Conservation (phyloP, 2,113 vertebrate genomes). For the Edolisoma coerulescens region DNA sequence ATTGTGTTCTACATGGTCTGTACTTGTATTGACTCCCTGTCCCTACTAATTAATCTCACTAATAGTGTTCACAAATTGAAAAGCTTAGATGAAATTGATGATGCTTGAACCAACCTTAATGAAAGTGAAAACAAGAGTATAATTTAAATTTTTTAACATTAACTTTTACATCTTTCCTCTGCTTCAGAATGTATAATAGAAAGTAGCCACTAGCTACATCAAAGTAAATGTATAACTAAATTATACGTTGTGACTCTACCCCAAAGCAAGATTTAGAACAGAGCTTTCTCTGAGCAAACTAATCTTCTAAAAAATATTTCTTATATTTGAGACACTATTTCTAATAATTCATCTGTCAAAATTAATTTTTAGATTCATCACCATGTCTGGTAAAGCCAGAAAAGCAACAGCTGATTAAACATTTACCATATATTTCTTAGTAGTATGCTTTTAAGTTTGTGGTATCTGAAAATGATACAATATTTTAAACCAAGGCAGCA, state of each 20-base stretch:
- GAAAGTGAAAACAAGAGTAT: neutral
- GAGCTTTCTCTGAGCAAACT: neutral
- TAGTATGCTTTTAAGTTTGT: neutral
- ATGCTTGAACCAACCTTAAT: neutral
- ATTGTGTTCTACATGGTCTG: neutral
- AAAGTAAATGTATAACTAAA: neutral
- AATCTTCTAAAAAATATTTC: neutral
- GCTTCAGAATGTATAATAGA: neutral
- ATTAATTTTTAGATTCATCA: neutral
- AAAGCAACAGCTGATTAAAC: neutral
- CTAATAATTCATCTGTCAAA: neutral
- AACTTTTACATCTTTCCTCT: neutral
- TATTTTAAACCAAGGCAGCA: neutral
- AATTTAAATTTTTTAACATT: neutral
- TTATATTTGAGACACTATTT: neutral
- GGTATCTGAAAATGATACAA: neutral
- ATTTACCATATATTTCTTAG: neutral
- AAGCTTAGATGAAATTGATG: neutral
- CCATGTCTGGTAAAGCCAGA: neutral
- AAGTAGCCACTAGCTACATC: neutral
- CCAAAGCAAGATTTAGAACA: neutral
- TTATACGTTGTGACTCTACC: accelerated
- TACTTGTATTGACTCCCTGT: neutral
- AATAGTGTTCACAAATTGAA: neutral
- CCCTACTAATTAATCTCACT: neutral